phyloP scores from a whole-genome alignment of 2,888 invertebrate species.

The Coenonympha arcania region DNA sequence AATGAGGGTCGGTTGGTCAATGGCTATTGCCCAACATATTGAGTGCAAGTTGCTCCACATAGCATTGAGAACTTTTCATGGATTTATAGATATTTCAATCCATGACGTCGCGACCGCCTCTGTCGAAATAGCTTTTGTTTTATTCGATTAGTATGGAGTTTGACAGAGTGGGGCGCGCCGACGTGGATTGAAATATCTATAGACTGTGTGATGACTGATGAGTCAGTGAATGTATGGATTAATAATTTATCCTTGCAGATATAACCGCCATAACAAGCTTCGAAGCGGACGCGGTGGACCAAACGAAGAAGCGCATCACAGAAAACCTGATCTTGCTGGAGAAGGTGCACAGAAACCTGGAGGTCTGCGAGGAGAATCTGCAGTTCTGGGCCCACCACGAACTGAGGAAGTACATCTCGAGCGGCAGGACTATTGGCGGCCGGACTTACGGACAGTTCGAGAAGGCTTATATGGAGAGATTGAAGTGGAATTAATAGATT shows the following conservation, averaged over 20 bases:
- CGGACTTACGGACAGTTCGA: conserved; percentile 51
- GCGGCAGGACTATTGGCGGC: conserved; percentile 43
- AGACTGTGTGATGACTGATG: too few relatives aligned
- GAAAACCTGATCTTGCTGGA: conserved; percentile 46
- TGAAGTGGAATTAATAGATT: conserved; percentile 17
- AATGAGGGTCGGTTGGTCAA: too few relatives aligned
- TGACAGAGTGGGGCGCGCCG: too few relatives aligned
- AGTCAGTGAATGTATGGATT: too few relatives aligned
- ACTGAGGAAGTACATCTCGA: conserved; percentile 44
- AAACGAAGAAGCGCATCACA: conserved; percentile 51
- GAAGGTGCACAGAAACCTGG: conserved; percentile 44
- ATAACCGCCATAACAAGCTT: conserved; percentile 38
- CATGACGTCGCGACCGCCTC: too few relatives aligned
- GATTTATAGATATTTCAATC: too few relatives aligned
- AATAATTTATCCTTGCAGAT: conserved; percentile 48
- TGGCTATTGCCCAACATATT: too few relatives aligned
- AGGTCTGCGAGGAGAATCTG: conserved; percentile 44
- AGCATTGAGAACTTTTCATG: too few relatives aligned
- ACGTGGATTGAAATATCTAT: too few relatives aligned
- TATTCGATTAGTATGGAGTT: too few relatives aligned
- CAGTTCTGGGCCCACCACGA: conserved; percentile 46
- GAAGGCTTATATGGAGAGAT: conserved; percentile 37
- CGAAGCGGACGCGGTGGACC: conserved; percentile 44
- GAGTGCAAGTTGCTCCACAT: too few relatives aligned
- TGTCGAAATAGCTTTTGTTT: too few relatives aligned